Percentiles rank a stretch among this genome's conserved stretches.
Conservation (phyloP, 2,888 invertebrate genomes). For the Loripinus fragilis region DNA sequence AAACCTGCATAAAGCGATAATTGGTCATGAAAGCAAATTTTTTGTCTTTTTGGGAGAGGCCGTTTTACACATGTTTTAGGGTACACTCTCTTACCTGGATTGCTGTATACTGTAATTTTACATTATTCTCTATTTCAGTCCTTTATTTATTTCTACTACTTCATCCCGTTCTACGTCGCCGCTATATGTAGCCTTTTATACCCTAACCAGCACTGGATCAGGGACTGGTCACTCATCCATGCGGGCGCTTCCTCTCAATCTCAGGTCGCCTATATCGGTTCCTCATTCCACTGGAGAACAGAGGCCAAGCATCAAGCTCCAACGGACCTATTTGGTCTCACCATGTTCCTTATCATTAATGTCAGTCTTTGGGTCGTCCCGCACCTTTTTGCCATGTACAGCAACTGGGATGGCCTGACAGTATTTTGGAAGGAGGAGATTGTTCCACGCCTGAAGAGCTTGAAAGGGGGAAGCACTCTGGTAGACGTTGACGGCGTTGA, state of each 20-base stretch:
- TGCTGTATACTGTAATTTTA: too few species aligned
- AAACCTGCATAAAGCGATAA: too few species aligned
- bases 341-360: conserved; percentile 72
- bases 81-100: too few species aligned
- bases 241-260: conserved; percentile 80
- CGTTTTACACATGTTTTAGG: too few species aligned
- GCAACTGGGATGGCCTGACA: conserved; percentile 48
- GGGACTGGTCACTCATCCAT: conserved; percentile 77
- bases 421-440: conserved; percentile 26
- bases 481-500: neutral
- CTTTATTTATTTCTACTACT: conserved; percentile 79
- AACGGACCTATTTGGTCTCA: conserved; percentile 41
- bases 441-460: conserved; percentile 21
- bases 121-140: conserved; percentile 68
- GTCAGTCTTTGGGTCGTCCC: conserved; percentile 72
- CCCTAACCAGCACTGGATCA: conserved; percentile 72
- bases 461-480: conserved; percentile 13
- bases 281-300: conserved; percentile 72
- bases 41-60: too few species aligned
- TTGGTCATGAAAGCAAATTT: too few species aligned
- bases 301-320: conserved; percentile 60
- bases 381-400: conserved; percentile 73
- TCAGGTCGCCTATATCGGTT: conserved; percentile 71
- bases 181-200: conserved; percentile 72
- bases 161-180: conserved; percentile 75